Evolutionary conservation across 2,888 invertebrate species (phyloP).

Genomic region (Phyto melanocephala): DNA sequence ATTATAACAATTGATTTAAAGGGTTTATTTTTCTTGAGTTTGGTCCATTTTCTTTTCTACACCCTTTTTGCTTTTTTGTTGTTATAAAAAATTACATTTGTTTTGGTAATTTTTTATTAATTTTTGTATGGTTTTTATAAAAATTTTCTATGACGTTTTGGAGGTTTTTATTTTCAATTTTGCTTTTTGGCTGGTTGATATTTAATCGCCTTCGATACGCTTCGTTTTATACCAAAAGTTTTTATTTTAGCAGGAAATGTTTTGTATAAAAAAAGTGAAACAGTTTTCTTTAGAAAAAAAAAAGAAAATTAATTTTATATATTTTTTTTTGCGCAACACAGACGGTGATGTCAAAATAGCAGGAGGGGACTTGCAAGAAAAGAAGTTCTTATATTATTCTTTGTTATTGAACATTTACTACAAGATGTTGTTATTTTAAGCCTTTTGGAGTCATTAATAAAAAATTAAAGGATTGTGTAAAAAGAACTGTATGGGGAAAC

Average conservation of each 20-base stretch:
- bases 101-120: slow-evolving; percentile 40
- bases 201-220: slow-evolving; percentile 62
- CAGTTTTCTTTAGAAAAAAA: not conserved
- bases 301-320: slow-evolving; percentile 5
- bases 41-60: not conserved
- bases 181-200: slow-evolving; percentile 30
- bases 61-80: slow-evolving; percentile 11
- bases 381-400: not conserved
- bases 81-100: slow-evolving; percentile 37
- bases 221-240: slow-evolving; percentile 36
- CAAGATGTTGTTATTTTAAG: slow-evolving; percentile 39
- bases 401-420: slow-evolving; percentile 3
- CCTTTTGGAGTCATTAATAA: slow-evolving; percentile 31
- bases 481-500: not conserved
- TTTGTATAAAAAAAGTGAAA: slow-evolving; percentile 6
- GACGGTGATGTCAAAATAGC: not conserved
- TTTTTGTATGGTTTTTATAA: slow-evolving; percentile 12
- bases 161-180: not conserved
- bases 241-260: slow-evolving; percentile 20
- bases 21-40: slow-evolving; percentile 25
- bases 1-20: slow-evolving; percentile 58
- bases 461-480: slow-evolving; percentile 10
- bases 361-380: not conserved
- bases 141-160: slow-evolving; percentile 11
- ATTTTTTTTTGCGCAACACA: not conserved